Evolutionary conservation across 1,140 invertebrate genomes (phyloP).

Genomic region (Drosophila malerkotliana): DNA sequence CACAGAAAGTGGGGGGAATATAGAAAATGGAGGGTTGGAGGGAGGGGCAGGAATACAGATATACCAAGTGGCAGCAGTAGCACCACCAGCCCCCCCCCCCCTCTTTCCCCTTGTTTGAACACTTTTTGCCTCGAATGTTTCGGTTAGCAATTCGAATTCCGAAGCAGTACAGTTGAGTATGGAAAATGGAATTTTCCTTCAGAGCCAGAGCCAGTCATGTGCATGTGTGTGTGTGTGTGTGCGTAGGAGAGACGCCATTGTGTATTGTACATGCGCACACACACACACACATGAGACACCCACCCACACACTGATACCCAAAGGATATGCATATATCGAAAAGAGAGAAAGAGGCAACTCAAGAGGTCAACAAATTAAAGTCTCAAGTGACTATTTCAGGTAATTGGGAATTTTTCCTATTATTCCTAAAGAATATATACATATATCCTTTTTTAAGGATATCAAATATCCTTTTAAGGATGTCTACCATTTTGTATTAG

Average conservation of each 20-base stretch:
- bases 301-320: slow-evolving; percentile 36
- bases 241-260: slow-evolving; percentile 48
- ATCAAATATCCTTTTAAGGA: background rate
- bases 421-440: too few relatives aligned
- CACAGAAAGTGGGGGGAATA: slow-evolving; percentile 24
- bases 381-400: slow-evolving; percentile 1
- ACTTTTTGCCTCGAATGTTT: slow-evolving; percentile 71
- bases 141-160: slow-evolving; percentile 75
- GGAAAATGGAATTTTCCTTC: slow-evolving; percentile 74
- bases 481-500: slow-evolving; percentile 34
- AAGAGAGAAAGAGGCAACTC: background rate
- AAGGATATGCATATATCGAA: background rate
- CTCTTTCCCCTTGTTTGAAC: slow-evolving; percentile 48
- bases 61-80: background rate
- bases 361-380: slow-evolving; percentile 24
- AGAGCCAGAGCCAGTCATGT: slow-evolving; percentile 1
- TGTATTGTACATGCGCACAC: slow-evolving; percentile 72
- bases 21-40: too few relatives aligned
- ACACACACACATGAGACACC: slow-evolving; percentile 29
- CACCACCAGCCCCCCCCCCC: slow-evolving; percentile 6
- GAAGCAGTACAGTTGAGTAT: slow-evolving; percentile 79
- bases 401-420: background rate
- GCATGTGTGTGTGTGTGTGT: slow-evolving; percentile 19
- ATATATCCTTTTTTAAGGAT: too few relatives aligned
- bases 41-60: slow-evolving; percentile 6